These are phyloP conservation scores for Drosophila koepferae DNA, from an alignment of 2,888 invertebrate species.

Conservation along the genomic window DNA sequence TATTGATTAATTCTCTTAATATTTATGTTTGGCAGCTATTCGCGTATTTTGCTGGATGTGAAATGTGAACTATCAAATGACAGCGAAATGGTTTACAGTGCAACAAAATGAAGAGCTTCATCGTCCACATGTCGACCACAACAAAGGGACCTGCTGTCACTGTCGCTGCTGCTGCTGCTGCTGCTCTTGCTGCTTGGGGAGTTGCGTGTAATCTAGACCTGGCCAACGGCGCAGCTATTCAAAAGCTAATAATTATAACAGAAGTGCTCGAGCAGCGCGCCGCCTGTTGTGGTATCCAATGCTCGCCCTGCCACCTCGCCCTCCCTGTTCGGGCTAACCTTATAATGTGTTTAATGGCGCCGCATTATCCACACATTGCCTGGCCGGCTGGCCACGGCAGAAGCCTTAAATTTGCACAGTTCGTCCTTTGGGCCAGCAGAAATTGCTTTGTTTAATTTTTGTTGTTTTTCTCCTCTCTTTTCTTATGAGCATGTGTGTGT, in stretches of 20 bases:
- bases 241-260: conserved; percentile 69
- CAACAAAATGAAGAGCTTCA: conserved; percentile 1
- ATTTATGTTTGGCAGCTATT: neutral
- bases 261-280: conserved; percentile 9
- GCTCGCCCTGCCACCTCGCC: neutral
- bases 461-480: conserved; percentile 3
- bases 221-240: conserved; percentile 46
- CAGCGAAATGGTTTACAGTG: neutral
- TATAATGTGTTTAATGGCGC: conserved; percentile 70
- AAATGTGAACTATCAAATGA: conserved; percentile 3
- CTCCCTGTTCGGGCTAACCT: neutral
- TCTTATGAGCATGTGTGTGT: conserved; percentile 2
- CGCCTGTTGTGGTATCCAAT: conserved; percentile 15
- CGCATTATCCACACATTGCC: conserved; percentile 71
- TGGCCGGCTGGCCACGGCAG: conserved; percentile 36
- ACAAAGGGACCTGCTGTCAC: conserved; percentile 7
- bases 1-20: no score
- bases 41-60: neutral
- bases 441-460: conserved; percentile 31
- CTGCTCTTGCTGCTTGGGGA: conserved; percentile 10
- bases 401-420: conserved; percentile 67
- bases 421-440: conserved; percentile 34
- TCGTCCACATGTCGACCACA: conserved; percentile 7
- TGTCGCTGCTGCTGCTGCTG: neutral
- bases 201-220: conserved; percentile 43